Base-by-base conservation (phyloP, 1,140 invertebrate genomes). In the Conus betulinus region DNA sequence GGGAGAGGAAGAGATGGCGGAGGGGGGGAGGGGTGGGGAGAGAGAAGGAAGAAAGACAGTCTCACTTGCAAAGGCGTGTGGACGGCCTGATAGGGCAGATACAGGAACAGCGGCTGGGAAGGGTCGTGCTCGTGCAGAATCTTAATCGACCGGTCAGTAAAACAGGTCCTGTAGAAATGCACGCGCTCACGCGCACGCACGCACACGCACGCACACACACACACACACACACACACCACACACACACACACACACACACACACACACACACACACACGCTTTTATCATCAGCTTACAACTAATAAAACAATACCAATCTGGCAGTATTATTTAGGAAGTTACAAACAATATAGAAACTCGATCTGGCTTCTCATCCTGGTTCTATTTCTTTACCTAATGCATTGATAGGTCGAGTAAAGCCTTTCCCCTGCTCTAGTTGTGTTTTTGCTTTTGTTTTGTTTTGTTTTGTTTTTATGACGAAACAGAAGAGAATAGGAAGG, bases 211-310 rank as follows among this genome's bases (percentile, higher is more conserved):
- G 39, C 76, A 39, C 76, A 78, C 76, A 39, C 76, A 78, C 76
- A 78, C 76, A 78, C 76, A 78, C 76, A 78, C 76, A 78, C 76
- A 78, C n/a, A n/a, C n/a, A n/a, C n/a, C n/a, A n/a, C n/a, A n/a
- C n/a, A 78, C 76, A 78, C 76, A 78, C 25, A 78, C 15, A 8
- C 57, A 60, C 15, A 11, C 57, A 60, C 57, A 15, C 8, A 60
- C 8, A 60, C 57, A 60, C 15, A 11, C 8, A 15, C 15, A 15
- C 57, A 15, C 15, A 15, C 57, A 15, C 4, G 57, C 8, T n/a
- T 8, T 15, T n/a, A 74, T n/a, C 17, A 17, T 8, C 15, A 74
- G 25, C 15, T 74, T 20, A n/a, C 71, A 63, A 23, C 8, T n/a
- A 74, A 74, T 1, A 17, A 17, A 17, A 74, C 71, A 74, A 74